phyloP scores from a whole-genome alignment of 2,113 vertebrate species.

The Sander lucioperca region DNA sequence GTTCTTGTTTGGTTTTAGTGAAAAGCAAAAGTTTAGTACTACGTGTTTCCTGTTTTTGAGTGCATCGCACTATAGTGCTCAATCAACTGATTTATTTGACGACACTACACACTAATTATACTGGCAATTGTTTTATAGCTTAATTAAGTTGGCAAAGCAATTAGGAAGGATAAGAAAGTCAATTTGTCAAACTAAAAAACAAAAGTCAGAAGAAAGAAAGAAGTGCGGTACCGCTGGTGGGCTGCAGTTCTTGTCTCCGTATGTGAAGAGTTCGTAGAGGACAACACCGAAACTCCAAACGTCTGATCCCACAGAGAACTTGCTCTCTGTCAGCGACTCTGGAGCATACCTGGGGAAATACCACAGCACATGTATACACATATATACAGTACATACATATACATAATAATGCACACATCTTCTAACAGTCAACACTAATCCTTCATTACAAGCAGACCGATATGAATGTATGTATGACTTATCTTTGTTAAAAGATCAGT shows the following conservation, averaged over 20 bases:
- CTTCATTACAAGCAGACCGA: background rate
- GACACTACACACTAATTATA: background rate
- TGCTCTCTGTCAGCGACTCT: conserved; percentile 97
- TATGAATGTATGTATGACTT: background rate
- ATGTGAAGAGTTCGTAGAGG: conserved; percentile 96
- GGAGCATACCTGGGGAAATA: conserved; percentile 92
- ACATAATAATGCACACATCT: background rate
- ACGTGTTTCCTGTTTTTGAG: conserved; percentile 10
- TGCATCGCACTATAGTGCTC: background rate
- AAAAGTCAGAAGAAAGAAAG: background rate
- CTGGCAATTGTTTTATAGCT: background rate
- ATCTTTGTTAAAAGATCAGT: background rate
- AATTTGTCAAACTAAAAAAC: background rate
- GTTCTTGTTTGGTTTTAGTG: background rate
- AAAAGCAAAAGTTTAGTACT: background rate
- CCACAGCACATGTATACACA: background rate
- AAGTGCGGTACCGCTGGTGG: conserved; percentile 90
- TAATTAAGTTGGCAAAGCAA: background rate
- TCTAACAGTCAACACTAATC: background rate
- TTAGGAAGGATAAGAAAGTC: background rate
- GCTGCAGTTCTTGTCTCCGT: conserved; percentile 95
- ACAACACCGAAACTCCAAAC: conserved; percentile 99
- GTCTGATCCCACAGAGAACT: conserved; percentile 97
- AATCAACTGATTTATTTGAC: conserved; percentile 41
- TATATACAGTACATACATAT: background rate